phyloP scores from a whole-genome alignment of 1,140 invertebrate species.

The Aphis craccivora region DNA sequence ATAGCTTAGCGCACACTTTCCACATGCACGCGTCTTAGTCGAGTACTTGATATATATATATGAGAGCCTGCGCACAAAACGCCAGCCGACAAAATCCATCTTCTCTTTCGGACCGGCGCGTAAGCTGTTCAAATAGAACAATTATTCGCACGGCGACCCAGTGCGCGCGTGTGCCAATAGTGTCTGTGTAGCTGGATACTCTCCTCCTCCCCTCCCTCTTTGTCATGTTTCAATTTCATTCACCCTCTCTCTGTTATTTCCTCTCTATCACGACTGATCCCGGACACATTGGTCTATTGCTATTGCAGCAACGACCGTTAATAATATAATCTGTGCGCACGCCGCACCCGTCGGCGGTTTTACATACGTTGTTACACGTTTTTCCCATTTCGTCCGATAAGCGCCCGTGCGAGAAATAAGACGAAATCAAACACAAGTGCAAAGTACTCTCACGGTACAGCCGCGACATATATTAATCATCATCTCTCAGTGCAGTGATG shows the following conservation, averaged over 20 bases:
- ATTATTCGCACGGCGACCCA: neutral
- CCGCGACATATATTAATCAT: neutral
- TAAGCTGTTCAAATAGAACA: neutral
- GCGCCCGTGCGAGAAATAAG: neutral
- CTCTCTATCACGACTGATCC: neutral
- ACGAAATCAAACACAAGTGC: constrained; percentile 7
- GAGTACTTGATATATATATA: too few species aligned
- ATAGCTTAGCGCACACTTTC: neutral
- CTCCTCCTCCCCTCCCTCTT: neutral
- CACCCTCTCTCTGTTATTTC: too few species aligned
- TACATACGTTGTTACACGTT: neutral
- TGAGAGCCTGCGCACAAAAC: neutral
- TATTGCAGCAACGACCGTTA: neutral
- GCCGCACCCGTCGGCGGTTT: neutral
- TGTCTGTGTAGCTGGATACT: neutral
- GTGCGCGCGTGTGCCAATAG: neutral
- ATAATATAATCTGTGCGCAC: constrained; percentile 9
- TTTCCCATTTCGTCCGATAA: constrained; percentile 1
- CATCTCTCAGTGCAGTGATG: neutral
- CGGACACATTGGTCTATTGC: neutral
- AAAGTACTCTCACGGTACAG: neutral
- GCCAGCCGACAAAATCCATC: neutral
- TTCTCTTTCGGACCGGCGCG: neutral
- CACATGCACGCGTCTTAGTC: neutral
- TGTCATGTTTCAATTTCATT: neutral